phyloP scores from a whole-genome alignment of 2,888 invertebrate genomes.

The Meteorus cinctellus region DNA sequence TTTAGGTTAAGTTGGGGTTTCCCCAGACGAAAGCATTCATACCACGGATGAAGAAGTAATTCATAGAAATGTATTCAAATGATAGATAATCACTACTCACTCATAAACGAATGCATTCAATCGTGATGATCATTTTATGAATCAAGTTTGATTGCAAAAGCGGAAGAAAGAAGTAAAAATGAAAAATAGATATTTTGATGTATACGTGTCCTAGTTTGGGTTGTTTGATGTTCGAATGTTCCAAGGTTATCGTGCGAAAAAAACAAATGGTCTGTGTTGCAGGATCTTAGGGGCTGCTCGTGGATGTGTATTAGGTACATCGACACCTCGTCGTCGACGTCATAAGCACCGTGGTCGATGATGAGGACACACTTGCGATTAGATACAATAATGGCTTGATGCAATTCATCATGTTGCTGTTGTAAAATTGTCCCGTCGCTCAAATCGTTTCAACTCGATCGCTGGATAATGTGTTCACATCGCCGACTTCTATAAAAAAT shows the following conservation, averaged over 20 bases:
- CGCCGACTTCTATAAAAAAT: slow-evolving; percentile 51
- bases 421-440: slow-evolving; percentile 47
- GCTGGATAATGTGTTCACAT: neutral
- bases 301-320: slow-evolving; percentile 64
- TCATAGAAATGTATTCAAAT: too few relatives aligned
- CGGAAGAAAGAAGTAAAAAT: too few relatives aligned
- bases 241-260: slow-evolving; percentile 17
- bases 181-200: neutral
- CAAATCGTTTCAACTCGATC: slow-evolving; percentile 46
- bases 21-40: too few relatives aligned
- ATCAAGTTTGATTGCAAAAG: too few relatives aligned
- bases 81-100: too few relatives aligned
- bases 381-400: slow-evolving; percentile 1
- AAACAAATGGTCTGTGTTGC: slow-evolving; percentile 67
- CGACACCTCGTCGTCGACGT: neutral
- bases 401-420: slow-evolving; percentile 12
- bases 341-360: neutral
- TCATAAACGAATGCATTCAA: too few relatives aligned
- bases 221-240: neutral
- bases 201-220: neutral
- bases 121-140: too few relatives aligned
- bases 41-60: too few relatives aligned
- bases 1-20: neutral
- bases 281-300: slow-evolving; percentile 63
- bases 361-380: neutral